These are phyloP conservation scores for Polymixis flavicincta DNA, from an alignment of 2,888 invertebrate species.

Conservation along the genomic window DNA sequence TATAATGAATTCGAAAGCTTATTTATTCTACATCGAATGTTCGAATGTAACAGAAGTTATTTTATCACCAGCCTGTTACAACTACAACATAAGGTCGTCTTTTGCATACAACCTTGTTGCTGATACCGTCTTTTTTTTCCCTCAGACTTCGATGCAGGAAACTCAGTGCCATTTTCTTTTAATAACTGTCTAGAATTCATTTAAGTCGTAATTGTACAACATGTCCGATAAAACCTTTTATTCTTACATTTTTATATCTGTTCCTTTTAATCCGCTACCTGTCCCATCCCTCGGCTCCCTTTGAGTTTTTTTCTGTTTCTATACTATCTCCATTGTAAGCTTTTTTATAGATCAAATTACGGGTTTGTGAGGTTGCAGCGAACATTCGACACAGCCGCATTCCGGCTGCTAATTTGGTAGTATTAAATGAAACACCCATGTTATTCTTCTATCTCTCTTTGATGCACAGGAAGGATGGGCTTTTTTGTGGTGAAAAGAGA, in stretches of 20 bases:
- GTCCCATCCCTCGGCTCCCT: conserved; percentile 85
- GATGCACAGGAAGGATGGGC: neutral
- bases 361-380: conserved; percentile 85
- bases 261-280: conserved; percentile 83
- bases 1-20: too few relatives aligned
- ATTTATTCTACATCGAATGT: too few relatives aligned
- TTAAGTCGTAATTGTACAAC: conserved; percentile 37
- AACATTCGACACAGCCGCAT: conserved; percentile 86
- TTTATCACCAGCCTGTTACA: too few relatives aligned
- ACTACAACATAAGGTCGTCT: too few relatives aligned
- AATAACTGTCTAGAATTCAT: neutral
- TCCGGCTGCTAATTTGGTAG: conserved; percentile 86
- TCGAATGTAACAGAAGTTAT: too few relatives aligned
- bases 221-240: conserved; percentile 61
- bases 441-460: conserved; percentile 57
- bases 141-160: neutral
- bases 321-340: conserved; percentile 78
- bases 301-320: conserved; percentile 78
- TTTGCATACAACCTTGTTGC: too few relatives aligned
- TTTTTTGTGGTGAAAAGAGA: conserved; percentile 51
- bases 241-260: conserved; percentile 68
- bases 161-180: neutral
- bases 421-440: conserved; percentile 75
- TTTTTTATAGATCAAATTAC: conserved; percentile 87
- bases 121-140: neutral